Conservation (phyloP, 2,113 vertebrate species). For the Brienomyrus longianalis region DNA sequence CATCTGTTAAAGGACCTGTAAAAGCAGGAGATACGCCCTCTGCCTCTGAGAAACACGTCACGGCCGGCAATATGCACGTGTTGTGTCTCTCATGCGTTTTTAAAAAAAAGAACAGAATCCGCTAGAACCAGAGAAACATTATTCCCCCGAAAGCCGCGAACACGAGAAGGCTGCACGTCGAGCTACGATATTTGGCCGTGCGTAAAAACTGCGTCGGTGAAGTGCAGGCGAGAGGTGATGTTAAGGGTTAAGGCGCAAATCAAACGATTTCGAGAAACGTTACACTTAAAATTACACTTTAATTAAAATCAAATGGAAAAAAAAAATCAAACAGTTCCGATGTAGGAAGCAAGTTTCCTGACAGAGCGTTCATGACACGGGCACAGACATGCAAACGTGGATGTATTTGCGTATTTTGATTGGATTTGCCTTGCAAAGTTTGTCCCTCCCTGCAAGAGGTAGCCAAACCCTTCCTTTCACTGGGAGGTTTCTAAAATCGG, state of each 20-base stretch:
- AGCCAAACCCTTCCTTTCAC: conserved; percentile 15
- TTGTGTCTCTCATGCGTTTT: neutral
- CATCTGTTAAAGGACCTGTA: neutral
- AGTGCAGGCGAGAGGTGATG: neutral
- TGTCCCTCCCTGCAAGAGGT: neutral
- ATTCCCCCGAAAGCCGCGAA: neutral
- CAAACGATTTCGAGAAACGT: neutral
- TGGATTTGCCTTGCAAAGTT: conserved; percentile 58
- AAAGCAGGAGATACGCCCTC: neutral
- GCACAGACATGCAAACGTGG: conserved; percentile 11
- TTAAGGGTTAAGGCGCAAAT: neutral
- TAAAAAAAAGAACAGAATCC: neutral
- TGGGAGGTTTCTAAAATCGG: neutral
- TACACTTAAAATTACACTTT: neutral
- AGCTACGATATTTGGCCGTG: neutral
- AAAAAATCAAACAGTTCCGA: neutral
- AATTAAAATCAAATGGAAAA: neutral
- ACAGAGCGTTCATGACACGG: neutral
- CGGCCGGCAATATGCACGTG: neutral
- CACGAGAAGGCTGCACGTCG: neutral
- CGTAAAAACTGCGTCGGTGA: neutral
- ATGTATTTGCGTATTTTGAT: conserved; percentile 41
- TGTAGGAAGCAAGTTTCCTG: neutral
- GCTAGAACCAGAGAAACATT: neutral
- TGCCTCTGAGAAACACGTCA: neutral